phyloP scores from a whole-genome alignment of 2,113 vertebrate species.

The Collichthys lucidus region DNA sequence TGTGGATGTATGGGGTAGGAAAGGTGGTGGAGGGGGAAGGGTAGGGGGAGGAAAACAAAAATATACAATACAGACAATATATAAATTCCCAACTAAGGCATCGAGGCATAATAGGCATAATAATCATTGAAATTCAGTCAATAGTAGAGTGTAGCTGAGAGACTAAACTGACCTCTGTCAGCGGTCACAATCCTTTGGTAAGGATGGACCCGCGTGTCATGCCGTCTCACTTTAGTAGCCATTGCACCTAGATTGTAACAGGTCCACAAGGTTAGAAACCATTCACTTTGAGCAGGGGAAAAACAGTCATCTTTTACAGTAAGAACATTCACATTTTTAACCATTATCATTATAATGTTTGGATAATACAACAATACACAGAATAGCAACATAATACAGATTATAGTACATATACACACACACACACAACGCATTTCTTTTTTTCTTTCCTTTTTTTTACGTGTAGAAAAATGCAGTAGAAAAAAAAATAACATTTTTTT shows the following conservation, averaged over 20 bases:
- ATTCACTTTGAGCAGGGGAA: constrained; percentile 76
- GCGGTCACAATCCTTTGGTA: constrained; percentile 92
- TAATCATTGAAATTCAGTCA: constrained; percentile 77
- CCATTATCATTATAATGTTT: constrained; percentile 70
- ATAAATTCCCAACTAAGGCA: constrained; percentile 78
- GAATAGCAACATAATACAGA: constrained; percentile 73
- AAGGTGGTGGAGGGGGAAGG: constrained; percentile 27
- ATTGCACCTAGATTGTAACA: constrained; percentile 90
- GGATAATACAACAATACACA: constrained; percentile 74
- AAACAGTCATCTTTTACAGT: constrained; percentile 78
- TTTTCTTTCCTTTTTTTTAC: constrained; percentile 18
- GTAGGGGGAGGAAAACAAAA: constrained; percentile 32
- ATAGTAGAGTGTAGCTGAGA: constrained; percentile 78
- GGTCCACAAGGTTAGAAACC: constrained; percentile 88
- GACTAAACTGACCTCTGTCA: constrained; percentile 91
- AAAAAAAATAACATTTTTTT: constrained; percentile 70
- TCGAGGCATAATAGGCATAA: constrained; percentile 74
- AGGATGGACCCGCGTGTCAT: constrained; percentile 91
- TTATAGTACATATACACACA: constrained; percentile 75
- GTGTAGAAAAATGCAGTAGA: constrained; percentile 76
- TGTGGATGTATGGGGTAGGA: constrained; percentile 63
- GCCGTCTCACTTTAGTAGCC: constrained; percentile 90
- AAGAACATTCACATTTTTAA: constrained; percentile 80
- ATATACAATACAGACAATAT: constrained; percentile 67
- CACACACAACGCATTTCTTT: constrained; percentile 20